Evolutionary conservation across 2,797 vertebrate genomes (phyloP).

Genomic region (Vespertilio murinus): DNA sequence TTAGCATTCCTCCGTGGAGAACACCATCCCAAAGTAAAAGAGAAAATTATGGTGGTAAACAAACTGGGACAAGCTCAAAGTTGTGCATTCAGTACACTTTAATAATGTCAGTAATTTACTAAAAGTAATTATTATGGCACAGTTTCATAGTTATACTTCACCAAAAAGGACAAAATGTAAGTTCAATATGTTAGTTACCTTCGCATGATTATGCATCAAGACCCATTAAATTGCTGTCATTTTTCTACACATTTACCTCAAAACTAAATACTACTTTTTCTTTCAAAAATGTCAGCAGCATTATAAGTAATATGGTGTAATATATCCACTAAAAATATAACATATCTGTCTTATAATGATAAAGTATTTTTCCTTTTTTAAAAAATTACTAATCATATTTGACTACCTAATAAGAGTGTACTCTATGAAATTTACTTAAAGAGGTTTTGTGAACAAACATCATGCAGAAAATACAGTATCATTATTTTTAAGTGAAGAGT

Average conservation of each 20-base stretch:
- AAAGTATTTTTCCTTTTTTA: not conserved
- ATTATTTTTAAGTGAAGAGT: not conserved
- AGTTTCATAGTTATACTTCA: conserved; percentile 71
- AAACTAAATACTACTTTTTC: not conserved
- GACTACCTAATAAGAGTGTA: not conserved
- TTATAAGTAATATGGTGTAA: not conserved
- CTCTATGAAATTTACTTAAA: not conserved
- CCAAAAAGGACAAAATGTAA: conserved; percentile 65
- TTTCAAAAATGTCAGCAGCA: not conserved
- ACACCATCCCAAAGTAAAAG: conserved; percentile 79
- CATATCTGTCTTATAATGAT: not conserved
- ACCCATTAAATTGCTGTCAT: conserved; percentile 61
- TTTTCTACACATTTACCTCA: conserved; percentile 53
- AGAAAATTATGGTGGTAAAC: conserved; percentile 76
- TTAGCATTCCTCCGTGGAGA: conserved; percentile 80
- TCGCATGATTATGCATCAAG: conserved; percentile 55
- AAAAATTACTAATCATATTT: not conserved
- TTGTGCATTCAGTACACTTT: conserved; percentile 71
- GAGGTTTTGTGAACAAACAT: not conserved
- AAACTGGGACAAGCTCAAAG: conserved; percentile 71
- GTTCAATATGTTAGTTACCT: conserved; percentile 60
- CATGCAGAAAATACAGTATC: not conserved
- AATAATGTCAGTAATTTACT: conserved; percentile 79
- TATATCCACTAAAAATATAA: not conserved
- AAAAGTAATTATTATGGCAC: conserved; percentile 72